Conservation (phyloP, 2,888 invertebrate species). For the Tipula unca region DNA sequence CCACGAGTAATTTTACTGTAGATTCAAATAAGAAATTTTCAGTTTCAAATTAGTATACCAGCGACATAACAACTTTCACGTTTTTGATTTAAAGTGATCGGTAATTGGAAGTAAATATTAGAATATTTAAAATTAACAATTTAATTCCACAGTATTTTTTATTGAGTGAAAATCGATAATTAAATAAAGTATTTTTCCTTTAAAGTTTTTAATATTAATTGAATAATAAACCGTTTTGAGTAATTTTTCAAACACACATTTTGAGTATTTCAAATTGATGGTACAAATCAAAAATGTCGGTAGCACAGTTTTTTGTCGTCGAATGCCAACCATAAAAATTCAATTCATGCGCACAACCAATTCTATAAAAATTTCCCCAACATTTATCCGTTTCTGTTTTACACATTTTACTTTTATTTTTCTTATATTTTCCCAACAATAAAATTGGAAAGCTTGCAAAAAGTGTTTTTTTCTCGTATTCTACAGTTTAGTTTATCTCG, state of each 20-base stretch:
- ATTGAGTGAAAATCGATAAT: too few relatives aligned
- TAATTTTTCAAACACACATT: background rate
- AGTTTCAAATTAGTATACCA: too few relatives aligned
- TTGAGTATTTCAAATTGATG: background rate
- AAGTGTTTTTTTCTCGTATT: background rate
- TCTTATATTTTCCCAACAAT: background rate
- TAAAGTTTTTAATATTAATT: too few relatives aligned
- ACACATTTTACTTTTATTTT: background rate
- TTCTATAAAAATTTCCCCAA: background rate
- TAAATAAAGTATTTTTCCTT: too few relatives aligned
- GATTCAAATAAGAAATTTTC: too few relatives aligned
- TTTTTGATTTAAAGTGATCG: too few relatives aligned
- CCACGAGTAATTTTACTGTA: too few relatives aligned
- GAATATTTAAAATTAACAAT: too few relatives aligned
- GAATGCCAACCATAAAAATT: background rate
- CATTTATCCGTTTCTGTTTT: background rate
- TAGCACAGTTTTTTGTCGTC: background rate
- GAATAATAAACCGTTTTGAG: background rate
- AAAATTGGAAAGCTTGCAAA: background rate
- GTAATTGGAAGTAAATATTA: too few relatives aligned
- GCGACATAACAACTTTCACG: too few relatives aligned
- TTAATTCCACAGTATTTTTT: too few relatives aligned
- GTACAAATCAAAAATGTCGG: background rate
- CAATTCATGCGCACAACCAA: background rate
- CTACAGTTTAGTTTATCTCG: constrained; percentile 14